Conservation (phyloP, 2,888 invertebrate species). For the Drosophila rubida region DNA sequence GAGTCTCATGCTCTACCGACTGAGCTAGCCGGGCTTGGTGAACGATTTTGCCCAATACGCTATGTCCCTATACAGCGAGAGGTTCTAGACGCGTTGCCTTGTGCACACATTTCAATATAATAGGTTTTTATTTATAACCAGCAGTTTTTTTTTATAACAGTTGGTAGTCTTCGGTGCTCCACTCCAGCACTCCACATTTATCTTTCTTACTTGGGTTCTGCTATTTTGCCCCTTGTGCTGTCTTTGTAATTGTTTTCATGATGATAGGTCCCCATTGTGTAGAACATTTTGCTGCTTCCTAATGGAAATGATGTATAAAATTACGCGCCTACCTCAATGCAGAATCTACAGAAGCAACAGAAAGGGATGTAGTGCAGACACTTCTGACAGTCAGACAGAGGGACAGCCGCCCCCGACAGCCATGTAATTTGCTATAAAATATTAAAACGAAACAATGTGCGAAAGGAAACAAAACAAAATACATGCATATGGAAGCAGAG, state of each 20-base stretch:
- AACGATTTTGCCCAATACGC: background rate
- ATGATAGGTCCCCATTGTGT: slow-evolving; percentile 28
- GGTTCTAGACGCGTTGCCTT: slow-evolving; percentile 19
- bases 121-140: slow-evolving; percentile 14
- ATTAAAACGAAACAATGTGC: slow-evolving; percentile 75
- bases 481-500: slow-evolving; percentile 28
- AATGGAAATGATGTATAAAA: slow-evolving; percentile 70
- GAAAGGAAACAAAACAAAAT: slow-evolving; percentile 72
- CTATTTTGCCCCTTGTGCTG: slow-evolving; percentile 2
- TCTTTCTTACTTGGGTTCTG: background rate
- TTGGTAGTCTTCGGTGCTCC: too few relatives aligned
- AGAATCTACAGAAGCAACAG: slow-evolving; percentile 16
- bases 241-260: slow-evolving; percentile 35
- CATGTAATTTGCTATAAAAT: slow-evolving; percentile 69
- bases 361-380: slow-evolving; percentile 11
- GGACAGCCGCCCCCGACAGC: slow-evolving; percentile 21
- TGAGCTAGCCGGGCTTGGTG: slow-evolving; percentile 73
- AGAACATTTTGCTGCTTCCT: slow-evolving; percentile 61
- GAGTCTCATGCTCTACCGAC: slow-evolving; percentile 80
- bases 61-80: slow-evolving; percentile 23
- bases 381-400: slow-evolving; percentile 6
- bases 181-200: background rate
- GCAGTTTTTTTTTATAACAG: too few relatives aligned
- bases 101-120: background rate
- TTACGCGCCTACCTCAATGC: slow-evolving; percentile 69